Evolutionary conservation across 2,113 vertebrate species (phyloP).

Genomic region (Salvelinus fontinalis): DNA sequence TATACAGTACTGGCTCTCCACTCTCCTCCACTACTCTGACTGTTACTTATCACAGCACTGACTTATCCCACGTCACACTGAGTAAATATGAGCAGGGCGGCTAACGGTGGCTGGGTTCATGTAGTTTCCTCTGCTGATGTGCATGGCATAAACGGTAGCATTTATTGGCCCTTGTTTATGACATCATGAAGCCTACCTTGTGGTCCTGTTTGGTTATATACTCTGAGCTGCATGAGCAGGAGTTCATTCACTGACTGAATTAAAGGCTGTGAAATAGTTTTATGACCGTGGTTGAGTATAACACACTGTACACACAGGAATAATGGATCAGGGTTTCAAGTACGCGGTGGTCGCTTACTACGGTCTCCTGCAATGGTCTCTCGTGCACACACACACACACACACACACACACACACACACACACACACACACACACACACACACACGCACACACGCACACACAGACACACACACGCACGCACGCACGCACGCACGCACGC

Average conservation of each 20-base stretch:
- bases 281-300: constrained; percentile 30
- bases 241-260: constrained; percentile 45
- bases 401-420: neutral
- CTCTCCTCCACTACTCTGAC: constrained; percentile 29
- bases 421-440: too few relatives aligned
- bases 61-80: constrained; percentile 42
- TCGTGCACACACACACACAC: neutral
- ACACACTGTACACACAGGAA: neutral
- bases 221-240: neutral
- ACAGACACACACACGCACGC: too few relatives aligned
- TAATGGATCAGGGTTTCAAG: constrained; percentile 10
- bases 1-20: constrained; percentile 57
- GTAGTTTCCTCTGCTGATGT: constrained; percentile 39
- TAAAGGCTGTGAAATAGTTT: constrained; percentile 56
- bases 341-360: too few relatives aligned
- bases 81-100: constrained; percentile 63
- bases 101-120: constrained; percentile 25
- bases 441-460: too few relatives aligned
- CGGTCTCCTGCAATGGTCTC: too few relatives aligned
- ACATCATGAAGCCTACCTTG: constrained; percentile 54
- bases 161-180: constrained; percentile 62
- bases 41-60: constrained; percentile 63
- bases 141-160: constrained; percentile 42
- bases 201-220: neutral
- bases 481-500: too few relatives aligned